Evolutionary conservation across 92 coral and sea anemone genomes (phyloP).

Genomic region (Diadumene lineata): DNA sequence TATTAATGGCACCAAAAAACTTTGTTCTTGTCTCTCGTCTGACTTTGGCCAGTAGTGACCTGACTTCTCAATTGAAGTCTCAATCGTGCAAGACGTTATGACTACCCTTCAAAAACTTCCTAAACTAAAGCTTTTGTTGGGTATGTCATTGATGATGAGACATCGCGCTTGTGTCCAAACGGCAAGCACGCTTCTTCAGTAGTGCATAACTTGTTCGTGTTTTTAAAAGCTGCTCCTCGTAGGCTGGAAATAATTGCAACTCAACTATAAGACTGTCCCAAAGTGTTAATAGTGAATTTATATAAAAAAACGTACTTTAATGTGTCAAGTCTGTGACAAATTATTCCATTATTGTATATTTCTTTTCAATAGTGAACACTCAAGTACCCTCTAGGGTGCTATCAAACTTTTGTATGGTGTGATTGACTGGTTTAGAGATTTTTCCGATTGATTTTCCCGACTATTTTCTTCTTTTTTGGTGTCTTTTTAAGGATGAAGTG

Average conservation of each 20-base stretch:
- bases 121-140: too few relatives aligned
- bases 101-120: too few relatives aligned
- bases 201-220: not conserved
- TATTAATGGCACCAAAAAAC: too few relatives aligned
- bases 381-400: not conserved
- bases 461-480: not conserved
- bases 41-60: too few relatives aligned
- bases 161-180: too few relatives aligned
- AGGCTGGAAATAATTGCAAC: not conserved
- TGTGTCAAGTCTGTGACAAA: not conserved
- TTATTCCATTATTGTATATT: not conserved
- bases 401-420: not conserved
- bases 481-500: too few relatives aligned
- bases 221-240: not conserved
- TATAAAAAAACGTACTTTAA: not conserved
- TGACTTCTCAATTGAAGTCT: too few relatives aligned
- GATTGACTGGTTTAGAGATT: not conserved
- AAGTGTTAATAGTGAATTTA: not conserved
- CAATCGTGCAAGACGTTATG: too few relatives aligned
- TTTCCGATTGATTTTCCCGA: not conserved
- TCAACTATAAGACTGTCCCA: not conserved
- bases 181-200: too few relatives aligned
- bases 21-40: too few relatives aligned
- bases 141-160: too few relatives aligned
- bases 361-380: not conserved